Evolutionary conservation across 2,888 invertebrate species (phyloP), one percentile per base, ranked within the genome.

Genomic region (Suillia variegata): DNA sequence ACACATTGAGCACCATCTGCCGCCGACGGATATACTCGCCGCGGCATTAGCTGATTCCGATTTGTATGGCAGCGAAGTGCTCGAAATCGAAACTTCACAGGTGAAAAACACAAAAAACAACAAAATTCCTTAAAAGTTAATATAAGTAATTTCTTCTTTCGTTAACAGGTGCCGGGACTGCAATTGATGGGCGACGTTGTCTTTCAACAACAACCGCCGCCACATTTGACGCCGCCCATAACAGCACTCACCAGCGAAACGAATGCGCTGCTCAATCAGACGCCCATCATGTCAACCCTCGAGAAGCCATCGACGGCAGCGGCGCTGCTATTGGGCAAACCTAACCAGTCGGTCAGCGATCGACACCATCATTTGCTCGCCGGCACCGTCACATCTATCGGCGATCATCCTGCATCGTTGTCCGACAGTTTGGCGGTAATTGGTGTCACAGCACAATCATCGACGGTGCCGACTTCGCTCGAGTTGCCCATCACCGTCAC

Each of bases 201-300:
- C 3, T 79, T 74, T 61, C 72, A 76, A 15, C 65, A 72, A 3
- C 62, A 67, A 0, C 59, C 66, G 2, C 66, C 65, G 21, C 47
- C 68, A 1, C 75, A 75, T 20, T 68, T 77, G 24, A 75, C 76
- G 20, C 76, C 76, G 12, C 74, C 77, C 0, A 73, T 74, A 1
- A 70, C 75, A 1, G 77, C 76, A 54, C 68, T 59, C 85, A 87
- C 64, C 90, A 86, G 88, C 2, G 92, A 92, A 78, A 92, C 92
- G 0, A 92, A 90, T 67, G 84, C 90, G 3, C 87, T 89, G 12
- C 83, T 92, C 15, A 87, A 91, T 74, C 91, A 89, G 78, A 90
- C 88, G 2, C 88, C 93, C 0, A 93, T 93, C 55, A 93, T 93
- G 93, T 90, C 92, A 1, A 70, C 92, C 0, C 81, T 90, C 22